phyloP scores from a whole-genome alignment of 2,113 vertebrate genomes.

The Pterocles gutturalis region DNA sequence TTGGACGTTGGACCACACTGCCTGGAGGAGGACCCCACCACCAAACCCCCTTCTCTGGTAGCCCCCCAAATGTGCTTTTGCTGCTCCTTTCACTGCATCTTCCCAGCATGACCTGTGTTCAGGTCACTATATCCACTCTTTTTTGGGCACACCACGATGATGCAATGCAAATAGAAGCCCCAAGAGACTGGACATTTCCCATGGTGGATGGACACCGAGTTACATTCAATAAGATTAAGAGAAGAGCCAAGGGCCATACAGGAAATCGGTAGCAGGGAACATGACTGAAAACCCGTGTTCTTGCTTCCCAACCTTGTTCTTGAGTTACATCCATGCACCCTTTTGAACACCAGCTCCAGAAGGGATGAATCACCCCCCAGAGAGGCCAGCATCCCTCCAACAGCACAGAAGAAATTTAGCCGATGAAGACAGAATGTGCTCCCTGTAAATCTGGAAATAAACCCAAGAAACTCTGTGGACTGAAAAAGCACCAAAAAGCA shows the following conservation, averaged over 20 bases:
- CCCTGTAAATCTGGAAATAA: neutral
- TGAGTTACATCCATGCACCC: neutral
- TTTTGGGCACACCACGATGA: neutral
- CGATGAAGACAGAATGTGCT: neutral
- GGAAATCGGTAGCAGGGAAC: neutral
- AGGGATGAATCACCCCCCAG: neutral
- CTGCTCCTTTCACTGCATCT: neutral
- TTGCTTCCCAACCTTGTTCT: neutral
- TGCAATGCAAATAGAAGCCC: neutral
- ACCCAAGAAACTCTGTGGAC: neutral
- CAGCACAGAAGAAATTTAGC: neutral
- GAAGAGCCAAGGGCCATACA: neutral
- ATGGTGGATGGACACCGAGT: neutral
- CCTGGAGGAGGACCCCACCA: neutral
- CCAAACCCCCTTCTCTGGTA: neutral
- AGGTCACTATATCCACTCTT: too few relatives aligned
- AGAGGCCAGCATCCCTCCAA: neutral
- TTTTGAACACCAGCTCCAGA: neutral
- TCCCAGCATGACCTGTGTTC: neutral
- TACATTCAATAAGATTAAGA: neutral
- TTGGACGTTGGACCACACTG: neutral
- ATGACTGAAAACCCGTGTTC: neutral
- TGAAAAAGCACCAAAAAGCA: neutral
- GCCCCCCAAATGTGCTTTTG: neutral
- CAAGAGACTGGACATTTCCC: neutral